Base-by-base conservation (phyloP, 1,140 invertebrate species). In the Scaptomyza montana region DNA sequence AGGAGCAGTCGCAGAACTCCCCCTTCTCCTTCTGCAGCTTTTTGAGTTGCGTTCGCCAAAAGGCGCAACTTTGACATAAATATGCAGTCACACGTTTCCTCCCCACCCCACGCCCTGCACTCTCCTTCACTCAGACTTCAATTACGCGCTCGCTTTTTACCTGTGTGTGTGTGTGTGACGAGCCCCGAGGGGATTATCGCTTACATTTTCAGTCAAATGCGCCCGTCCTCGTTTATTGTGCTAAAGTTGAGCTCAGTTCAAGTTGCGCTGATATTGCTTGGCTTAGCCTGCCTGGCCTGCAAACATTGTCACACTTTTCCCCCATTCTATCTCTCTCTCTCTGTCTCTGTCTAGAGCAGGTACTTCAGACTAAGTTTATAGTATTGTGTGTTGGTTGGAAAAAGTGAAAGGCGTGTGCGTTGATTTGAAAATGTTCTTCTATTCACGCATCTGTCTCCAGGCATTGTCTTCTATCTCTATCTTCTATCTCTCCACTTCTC, bases 181-280 rank as follows among this genome's bases (percentile, higher is more conserved):
- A 46, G 61, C 76, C 84, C 77, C 73, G 72, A 16, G 41, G 85
- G 84, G 84, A 87, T 87, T 87, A 87, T 87, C 84, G 84, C 81
- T 87, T 81, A 86, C 82, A 86, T 86, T 82, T 74, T 74, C 68
- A 89, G 82, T 89, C 76, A 87, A 87, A 72, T 87, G 82, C 57
- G 30, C 30, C 30, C 30, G 30, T 33, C 72, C 66, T 68, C 78
- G 66, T 75, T 86, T 78, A 76, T 87, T 76, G 80, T 81, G 66
- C 69, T 62, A 55, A 79, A 69, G 71, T 77, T 77, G 65, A 80
- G 77, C 64, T 68, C 62, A 71, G 74, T 74, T 69, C 66, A 54
- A 75, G 63, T 51, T 62, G 33, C n/a, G 61, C 66, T 70, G 70
- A 81, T 82, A 87, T 87, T 78, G 78, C 65, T 75, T 19, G 25